phyloP scores from a whole-genome alignment of 2,888 invertebrate species.

The Galerucella calmariensis region DNA sequence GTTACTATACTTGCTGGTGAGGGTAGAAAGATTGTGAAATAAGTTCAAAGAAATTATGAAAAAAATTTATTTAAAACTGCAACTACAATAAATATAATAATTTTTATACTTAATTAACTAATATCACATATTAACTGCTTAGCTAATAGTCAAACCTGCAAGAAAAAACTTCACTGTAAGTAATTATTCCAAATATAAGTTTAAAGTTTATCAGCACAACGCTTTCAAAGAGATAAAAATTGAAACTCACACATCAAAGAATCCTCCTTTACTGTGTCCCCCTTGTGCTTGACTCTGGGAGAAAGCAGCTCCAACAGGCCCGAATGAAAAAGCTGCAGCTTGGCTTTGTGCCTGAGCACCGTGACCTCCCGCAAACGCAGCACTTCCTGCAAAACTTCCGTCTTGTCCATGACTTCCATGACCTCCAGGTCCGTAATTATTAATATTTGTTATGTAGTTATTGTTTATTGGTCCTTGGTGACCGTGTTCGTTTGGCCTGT shows the following conservation, averaged over 20 bases:
- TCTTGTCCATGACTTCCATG: slow-evolving; percentile 34
- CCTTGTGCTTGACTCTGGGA: slow-evolving; percentile 48
- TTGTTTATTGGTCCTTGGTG: slow-evolving; percentile 9
- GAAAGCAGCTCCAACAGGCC: slow-evolving; percentile 45
- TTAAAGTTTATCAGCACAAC: too few relatives aligned
- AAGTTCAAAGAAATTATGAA: too few relatives aligned
- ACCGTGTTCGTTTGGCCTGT: neutral
- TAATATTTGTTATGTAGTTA: slow-evolving; percentile 40
- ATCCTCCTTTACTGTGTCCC: slow-evolving; percentile 25
- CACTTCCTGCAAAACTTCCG: slow-evolving; percentile 42
- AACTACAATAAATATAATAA: neutral
- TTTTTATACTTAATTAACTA: neutral
- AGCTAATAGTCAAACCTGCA: slow-evolving; percentile 4
- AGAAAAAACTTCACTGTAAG: neutral
- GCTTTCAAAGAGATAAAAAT: too few relatives aligned
- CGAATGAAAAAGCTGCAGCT: slow-evolving; percentile 46
- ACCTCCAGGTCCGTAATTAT: slow-evolving; percentile 35
- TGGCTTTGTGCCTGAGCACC: slow-evolving; percentile 45
- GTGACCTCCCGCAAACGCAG: slow-evolving; percentile 41
- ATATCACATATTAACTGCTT: neutral
- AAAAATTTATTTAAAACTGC: neutral
- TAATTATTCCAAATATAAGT: neutral
- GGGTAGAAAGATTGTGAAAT: too few relatives aligned
- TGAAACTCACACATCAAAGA: slow-evolving; percentile 2
- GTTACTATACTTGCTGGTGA: too few relatives aligned